Conservation (phyloP, 2,113 vertebrate genomes). For the Anoura caudifer region DNA sequence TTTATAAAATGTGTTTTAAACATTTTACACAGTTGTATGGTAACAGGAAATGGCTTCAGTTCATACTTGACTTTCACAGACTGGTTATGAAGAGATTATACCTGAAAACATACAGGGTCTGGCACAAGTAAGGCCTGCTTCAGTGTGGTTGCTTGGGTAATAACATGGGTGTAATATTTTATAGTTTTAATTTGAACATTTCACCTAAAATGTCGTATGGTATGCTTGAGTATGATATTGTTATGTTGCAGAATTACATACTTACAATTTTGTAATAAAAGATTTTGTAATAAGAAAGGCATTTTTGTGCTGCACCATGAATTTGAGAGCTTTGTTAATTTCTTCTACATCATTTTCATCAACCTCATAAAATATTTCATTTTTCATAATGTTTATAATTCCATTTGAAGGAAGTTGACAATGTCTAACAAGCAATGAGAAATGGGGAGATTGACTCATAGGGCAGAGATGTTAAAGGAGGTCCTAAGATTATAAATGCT, state of each 20-base stretch:
- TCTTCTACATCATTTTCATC: background rate
- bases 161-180: too few species aligned
- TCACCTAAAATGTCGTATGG: too few species aligned
- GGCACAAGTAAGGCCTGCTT: too few species aligned
- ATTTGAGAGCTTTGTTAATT: background rate
- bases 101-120: background rate
- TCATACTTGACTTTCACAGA: background rate
- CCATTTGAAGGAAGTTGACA: background rate
- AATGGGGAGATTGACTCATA: background rate
- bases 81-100: background rate
- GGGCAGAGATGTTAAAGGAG: background rate
- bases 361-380: background rate
- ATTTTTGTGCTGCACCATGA: too few species aligned
- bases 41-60: background rate
- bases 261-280: too few species aligned
- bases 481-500: background rate
- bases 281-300: too few species aligned
- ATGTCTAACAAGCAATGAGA: background rate
- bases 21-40: background rate
- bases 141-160: too few species aligned
- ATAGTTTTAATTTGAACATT: too few species aligned
- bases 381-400: background rate
- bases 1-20: background rate
- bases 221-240: too few species aligned
- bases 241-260: too few species aligned